Percentiles rank a stretch among this genome's conserved stretches.
Conservation (phyloP, 37 sponge, comb jelly and placozoan genomes). For the Eunapius fragilis region DNA sequence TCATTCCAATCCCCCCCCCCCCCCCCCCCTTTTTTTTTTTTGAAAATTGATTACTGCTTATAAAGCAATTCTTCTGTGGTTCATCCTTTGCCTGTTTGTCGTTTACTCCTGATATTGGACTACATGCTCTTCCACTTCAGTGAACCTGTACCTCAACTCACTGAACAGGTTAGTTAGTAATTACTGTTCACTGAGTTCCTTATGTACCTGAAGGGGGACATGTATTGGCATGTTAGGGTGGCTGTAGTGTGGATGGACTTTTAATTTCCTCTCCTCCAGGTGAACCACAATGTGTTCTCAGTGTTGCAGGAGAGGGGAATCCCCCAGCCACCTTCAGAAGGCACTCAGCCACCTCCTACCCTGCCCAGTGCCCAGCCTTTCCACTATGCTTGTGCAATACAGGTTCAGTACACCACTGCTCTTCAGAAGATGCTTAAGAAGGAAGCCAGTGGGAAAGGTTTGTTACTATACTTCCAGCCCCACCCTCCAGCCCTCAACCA, state of each 20-base stretch:
- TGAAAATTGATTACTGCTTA: too few relatives aligned
- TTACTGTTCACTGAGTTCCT: not conserved
- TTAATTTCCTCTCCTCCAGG: not conserved
- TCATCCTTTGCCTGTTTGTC: conserved; percentile 47
- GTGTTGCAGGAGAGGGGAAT: not conserved
- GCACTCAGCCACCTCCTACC: not conserved
- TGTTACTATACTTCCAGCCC: too few relatives aligned
- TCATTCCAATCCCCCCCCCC: not conserved
- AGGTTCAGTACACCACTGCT: conserved; percentile 47
- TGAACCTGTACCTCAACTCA: conserved; percentile 47
- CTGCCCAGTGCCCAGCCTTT: too few relatives aligned
- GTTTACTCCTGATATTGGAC: conserved; percentile 75
- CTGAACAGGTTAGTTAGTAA: conserved; percentile 68
- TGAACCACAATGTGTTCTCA: conserved; percentile 53
- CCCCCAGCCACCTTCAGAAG: not conserved
- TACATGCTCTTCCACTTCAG: conserved; percentile 72
- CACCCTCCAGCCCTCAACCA: too few relatives aligned
- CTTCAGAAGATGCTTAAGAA: conserved; percentile 15
- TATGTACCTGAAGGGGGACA: too few relatives aligned
- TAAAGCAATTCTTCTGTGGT: conserved; percentile 38
- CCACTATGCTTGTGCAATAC: conserved; percentile 46
- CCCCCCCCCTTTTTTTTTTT: not conserved
- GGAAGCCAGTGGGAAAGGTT: not conserved
- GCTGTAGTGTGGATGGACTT: too few relatives aligned
- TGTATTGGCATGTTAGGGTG: too few relatives aligned